These are phyloP conservation scores for Neolamprologus caudopunctatus DNA, from an alignment of 2,113 vertebrate species.

Conservation along the genomic window DNA sequence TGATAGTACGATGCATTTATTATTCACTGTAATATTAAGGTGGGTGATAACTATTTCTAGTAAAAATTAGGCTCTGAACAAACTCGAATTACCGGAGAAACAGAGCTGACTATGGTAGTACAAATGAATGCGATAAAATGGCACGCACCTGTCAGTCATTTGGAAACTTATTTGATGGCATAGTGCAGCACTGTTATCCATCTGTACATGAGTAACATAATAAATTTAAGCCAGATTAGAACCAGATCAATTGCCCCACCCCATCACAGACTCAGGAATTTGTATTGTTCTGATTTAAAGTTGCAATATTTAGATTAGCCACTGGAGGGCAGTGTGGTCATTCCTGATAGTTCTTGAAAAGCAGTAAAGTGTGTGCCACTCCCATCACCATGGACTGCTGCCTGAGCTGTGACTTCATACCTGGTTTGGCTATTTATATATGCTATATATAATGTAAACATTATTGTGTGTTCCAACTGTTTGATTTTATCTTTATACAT, in stretches of 20 bases:
- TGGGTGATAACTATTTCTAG: neutral
- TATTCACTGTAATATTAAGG: neutral
- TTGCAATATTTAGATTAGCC: neutral
- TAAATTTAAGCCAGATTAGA: neutral
- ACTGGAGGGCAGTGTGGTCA: constrained; percentile 33
- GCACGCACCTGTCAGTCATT: neutral
- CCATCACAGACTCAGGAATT: neutral
- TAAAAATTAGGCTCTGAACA: neutral
- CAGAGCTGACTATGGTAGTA: neutral
- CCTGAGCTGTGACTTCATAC: neutral
- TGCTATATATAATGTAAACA: neutral
- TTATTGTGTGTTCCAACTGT: neutral
- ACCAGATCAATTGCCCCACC: neutral
- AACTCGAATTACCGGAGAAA: neutral
- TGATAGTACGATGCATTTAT: neutral
- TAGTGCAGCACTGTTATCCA: neutral
- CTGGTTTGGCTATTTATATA: neutral
- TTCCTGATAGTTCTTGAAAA: neutral
- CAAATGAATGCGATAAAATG: neutral
- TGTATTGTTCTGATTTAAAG: neutral
- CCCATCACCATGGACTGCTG: constrained; percentile 11
- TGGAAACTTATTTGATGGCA: neutral
- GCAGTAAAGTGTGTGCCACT: constrained; percentile 14
- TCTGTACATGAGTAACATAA: neutral
- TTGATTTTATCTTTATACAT: neutral